Conservation (phyloP, 2,113 vertebrate species). For the Rhadina sibilatrix region DNA sequence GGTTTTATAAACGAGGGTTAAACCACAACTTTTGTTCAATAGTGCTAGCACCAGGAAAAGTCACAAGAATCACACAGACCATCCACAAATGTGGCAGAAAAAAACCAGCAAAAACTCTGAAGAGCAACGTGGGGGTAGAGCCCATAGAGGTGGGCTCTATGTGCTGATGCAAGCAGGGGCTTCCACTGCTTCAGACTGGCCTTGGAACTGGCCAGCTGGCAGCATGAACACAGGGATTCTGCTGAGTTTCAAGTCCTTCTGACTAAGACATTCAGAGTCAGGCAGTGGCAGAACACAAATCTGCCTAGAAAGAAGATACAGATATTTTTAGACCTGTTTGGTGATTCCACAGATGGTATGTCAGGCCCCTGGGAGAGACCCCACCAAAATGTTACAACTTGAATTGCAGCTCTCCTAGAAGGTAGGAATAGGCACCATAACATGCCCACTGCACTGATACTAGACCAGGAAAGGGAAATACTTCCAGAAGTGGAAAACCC, state of each 20-base stretch:
- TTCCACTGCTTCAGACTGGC: neutral
- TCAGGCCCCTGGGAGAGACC: neutral
- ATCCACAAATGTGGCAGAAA: neutral
- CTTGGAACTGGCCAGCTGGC: neutral
- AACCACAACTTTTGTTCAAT: neutral
- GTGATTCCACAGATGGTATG: neutral
- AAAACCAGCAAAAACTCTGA: neutral
- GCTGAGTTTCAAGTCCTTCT: neutral
- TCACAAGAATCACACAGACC: neutral
- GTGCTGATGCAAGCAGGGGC: neutral
- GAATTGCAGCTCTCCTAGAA: neutral
- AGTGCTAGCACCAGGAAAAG: neutral
- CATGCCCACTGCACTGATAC: neutral
- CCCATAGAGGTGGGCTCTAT: fast-evolving
- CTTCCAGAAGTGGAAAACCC: neutral
- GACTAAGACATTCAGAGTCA: neutral
- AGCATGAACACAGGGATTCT: neutral
- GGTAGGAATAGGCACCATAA: neutral
- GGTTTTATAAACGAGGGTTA: neutral
- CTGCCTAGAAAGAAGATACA: neutral
- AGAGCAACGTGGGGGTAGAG: fast-evolving
- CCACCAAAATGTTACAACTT: neutral
- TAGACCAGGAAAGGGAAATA: neutral
- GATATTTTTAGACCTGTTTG: neutral
- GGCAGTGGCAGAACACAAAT: neutral